A percentile compares a stretch with the other conserved stretches of the same genome.
Conservation (phyloP, 2,888 invertebrate genomes). For the Orthosia cruda region DNA sequence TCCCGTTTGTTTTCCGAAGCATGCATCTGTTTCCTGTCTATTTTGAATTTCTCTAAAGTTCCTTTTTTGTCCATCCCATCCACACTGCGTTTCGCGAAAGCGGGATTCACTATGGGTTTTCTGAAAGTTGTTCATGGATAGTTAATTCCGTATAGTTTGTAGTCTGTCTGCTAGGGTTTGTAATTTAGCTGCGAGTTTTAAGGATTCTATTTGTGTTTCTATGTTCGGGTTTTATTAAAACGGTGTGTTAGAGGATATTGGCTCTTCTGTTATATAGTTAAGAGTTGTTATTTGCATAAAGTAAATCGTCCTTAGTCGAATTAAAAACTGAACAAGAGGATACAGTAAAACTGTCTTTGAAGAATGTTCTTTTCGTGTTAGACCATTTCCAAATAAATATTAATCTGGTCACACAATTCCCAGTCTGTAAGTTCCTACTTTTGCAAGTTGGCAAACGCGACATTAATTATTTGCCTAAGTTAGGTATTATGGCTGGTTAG, state of each 20-base stretch:
- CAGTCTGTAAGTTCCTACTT: constrained; percentile 36
- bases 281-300: constrained; percentile 1
- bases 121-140: constrained; percentile 79
- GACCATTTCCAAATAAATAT: constrained; percentile 1
- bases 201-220: constrained; percentile 14
- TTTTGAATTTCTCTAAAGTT: constrained; percentile 79
- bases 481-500: constrained; percentile 48
- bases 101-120: constrained; percentile 88
- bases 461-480: constrained; percentile 61
- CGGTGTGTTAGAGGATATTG: constrained; percentile 11
- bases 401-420: constrained; percentile 12
- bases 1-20: constrained; percentile 82
- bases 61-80: constrained; percentile 75
- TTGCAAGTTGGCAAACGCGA: constrained; percentile 38
- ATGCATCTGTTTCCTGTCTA: constrained; percentile 89
- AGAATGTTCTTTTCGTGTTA: not conserved
- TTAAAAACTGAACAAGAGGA: not conserved
- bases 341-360: not conserved
- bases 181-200: constrained; percentile 31
- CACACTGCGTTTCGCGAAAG: constrained; percentile 89
- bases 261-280: not conserved
- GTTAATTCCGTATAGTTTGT: constrained; percentile 67
- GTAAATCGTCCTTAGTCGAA: not conserved
- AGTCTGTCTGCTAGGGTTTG: constrained; percentile 32
- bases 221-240: constrained; percentile 28